Evolutionary conservation across 2,888 invertebrate genomes (phyloP), one percentile per base, ranked within the genome.

Genomic region (Coremacera marginata): DNA sequence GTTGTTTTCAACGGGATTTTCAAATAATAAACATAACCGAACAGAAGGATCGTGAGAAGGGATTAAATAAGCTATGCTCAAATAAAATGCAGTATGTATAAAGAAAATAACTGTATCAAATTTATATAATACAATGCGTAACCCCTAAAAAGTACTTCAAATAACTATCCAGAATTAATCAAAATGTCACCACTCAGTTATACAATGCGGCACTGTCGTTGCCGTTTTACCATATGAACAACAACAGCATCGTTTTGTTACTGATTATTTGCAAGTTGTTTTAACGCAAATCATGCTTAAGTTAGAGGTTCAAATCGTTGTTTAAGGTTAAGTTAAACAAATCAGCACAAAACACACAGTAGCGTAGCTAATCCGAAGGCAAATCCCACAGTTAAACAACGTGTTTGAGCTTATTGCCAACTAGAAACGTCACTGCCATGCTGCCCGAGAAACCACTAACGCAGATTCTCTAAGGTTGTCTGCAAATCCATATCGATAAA

Each of bases 401-500:
- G 19, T 31, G 57, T 5, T 22, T 22, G 14, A 57, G 71, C 3
- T 5, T 44, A 49, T n/a, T 22, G 44, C 37, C 14, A 2, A 60
- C 2, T 57, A 9, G 31, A 14, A 22, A 55, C n/a, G 27, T 19
- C 34, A 34, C 34, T 55, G 55, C 19, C 7, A n/a, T 60, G 70
- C 49, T 57, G 27, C 44, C 31, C 16, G n/a, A 9, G 16, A 31
- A 44, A 31, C 31, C 63, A 31, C 63, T n/a, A 11, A n/a, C 16
- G 27, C 14, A 22, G 55, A n/a, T 55, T 73, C 72, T 60, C 67
- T 62, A 75, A 63, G 55, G 62, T 76, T 78, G 78, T 79, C 78
- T 81, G 79, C 78, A 83, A 81, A 67, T 80, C 74, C 79, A 82
- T 81, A 79, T 81, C 85, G 87, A 87, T 87, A 87, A 87, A 85